Percentiles rank a stretch among this genome's conserved stretches.
phyloP scores from a whole-genome alignment of 2,797 vertebrate genomes.

The Hippoglossus hippoglossus region DNA sequence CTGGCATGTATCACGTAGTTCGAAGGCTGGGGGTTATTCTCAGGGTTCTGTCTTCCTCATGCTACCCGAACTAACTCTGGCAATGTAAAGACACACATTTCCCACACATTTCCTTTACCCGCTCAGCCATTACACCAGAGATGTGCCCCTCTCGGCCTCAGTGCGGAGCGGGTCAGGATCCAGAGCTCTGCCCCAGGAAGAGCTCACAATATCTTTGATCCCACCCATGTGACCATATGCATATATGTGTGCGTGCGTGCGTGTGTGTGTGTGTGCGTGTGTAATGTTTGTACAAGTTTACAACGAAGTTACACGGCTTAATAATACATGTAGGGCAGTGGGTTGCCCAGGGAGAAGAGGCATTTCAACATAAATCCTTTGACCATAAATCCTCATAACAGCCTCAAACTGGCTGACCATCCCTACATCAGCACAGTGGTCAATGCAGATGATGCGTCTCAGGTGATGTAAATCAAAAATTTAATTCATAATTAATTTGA shows the following conservation, averaged over 20 bases:
- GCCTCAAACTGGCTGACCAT: conserved; percentile 25
- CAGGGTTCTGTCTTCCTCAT: too few relatives aligned
- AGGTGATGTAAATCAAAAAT: conserved; percentile 26
- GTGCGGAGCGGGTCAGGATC: too few relatives aligned
- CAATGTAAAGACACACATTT: too few relatives aligned
- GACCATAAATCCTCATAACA: conserved; percentile 32
- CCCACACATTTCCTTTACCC: too few relatives aligned
- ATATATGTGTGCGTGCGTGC: too few relatives aligned
- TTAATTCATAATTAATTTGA: conserved; percentile 8
- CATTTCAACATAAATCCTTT: conserved; percentile 31
- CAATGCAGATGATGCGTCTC: conserved; percentile 15
- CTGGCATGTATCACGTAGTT: conserved; percentile 4
- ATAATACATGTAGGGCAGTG: conserved; percentile 7
- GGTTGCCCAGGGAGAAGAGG: conserved; percentile 16
- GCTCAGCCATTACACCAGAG: too few relatives aligned
- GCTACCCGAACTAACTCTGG: too few relatives aligned
- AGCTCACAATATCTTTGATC: too few relatives aligned
- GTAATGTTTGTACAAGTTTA: too few relatives aligned
- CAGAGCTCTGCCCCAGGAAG: too few relatives aligned
- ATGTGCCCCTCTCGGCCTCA: too few relatives aligned
- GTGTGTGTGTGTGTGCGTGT: neutral
- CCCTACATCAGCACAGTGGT: conserved; percentile 20
- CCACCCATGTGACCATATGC: neutral
- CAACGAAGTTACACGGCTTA: neutral
- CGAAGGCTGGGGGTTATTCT: neutral